A percentile compares a stretch with the other conserved stretches of the same genome.
These are phyloP conservation scores for Darevskia mixta DNA, from an alignment of 2,797 vertebrate genomes.

Conservation along the genomic window DNA sequence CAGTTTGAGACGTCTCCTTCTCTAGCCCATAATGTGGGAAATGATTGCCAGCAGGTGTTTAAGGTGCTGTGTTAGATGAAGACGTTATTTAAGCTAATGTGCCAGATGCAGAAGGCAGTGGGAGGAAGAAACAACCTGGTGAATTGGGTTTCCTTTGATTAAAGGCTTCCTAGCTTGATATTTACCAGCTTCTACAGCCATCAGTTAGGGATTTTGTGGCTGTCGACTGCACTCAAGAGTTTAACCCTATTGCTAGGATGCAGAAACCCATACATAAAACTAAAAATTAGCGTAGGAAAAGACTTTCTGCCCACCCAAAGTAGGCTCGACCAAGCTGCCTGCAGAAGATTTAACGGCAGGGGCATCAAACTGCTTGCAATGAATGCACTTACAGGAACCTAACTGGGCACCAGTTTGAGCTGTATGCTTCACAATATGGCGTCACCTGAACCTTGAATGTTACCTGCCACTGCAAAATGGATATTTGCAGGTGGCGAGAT, in stretches of 20 bases:
- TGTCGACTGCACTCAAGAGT: neutral
- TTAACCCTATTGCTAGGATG: neutral
- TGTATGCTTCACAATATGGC: too few relatives aligned
- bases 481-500: too few relatives aligned
- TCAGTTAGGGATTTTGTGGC: neutral
- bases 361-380: neutral
- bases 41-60: neutral
- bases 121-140: neutral
- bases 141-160: neutral
- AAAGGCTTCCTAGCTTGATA: neutral
- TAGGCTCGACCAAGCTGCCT: neutral
- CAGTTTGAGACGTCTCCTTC: neutral
- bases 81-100: conserved; percentile 13
- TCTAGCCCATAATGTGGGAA: neutral
- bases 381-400: too few relatives aligned
- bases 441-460: too few relatives aligned
- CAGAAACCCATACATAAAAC: neutral
- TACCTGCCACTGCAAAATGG: too few relatives aligned
- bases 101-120: neutral
- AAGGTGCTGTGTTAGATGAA: neutral
- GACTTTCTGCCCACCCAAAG: neutral
- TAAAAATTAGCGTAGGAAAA: neutral
- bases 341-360: too few relatives aligned
- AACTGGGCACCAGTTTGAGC: too few relatives aligned
- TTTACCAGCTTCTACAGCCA: neutral